A percentile compares a stretch with the other conserved stretches of the same genome.
Conservation (phyloP, 1,140 invertebrate genomes). For the Globodera ellingtonae region DNA sequence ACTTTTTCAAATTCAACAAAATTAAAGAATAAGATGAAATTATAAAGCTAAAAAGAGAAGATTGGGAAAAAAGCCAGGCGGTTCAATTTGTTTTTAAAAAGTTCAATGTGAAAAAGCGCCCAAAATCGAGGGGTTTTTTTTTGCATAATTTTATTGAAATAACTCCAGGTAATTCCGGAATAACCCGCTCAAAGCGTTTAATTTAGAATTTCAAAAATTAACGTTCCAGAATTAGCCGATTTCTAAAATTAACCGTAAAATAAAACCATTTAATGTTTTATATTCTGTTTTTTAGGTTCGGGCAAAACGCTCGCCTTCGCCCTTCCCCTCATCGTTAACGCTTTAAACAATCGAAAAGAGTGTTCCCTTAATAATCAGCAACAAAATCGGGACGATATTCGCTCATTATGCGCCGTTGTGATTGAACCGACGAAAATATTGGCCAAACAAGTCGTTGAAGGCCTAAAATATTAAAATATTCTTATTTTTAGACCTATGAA, state of each 20-base stretch:
- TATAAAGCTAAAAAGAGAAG: slow-evolving; percentile 6
- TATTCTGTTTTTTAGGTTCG: slow-evolving; percentile 62
- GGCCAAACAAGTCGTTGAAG: slow-evolving; percentile 78
- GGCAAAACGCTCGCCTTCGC: slow-evolving; percentile 70
- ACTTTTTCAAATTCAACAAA: slow-evolving; percentile 28
- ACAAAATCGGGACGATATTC: slow-evolving; percentile 41
- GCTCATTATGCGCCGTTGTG: slow-evolving; percentile 77
- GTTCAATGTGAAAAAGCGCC: neutral
- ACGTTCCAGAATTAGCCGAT: too few relatives aligned
- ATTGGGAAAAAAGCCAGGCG: slow-evolving; percentile 5
- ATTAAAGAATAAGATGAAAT: too few relatives aligned
- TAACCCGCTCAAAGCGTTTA: too few relatives aligned
- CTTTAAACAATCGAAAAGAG: slow-evolving; percentile 63
- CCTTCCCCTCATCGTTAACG: slow-evolving; percentile 70
- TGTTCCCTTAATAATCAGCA: too few relatives aligned
- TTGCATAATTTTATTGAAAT: neutral
- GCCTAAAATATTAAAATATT: slow-evolving; percentile 22
- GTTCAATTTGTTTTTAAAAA: slow-evolving; percentile 11
- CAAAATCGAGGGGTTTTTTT: neutral
- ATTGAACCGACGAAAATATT: slow-evolving; percentile 89
- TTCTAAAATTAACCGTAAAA: too few relatives aligned
- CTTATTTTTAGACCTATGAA: slow-evolving; percentile 49
- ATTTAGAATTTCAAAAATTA: too few relatives aligned
- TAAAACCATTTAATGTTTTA: neutral
- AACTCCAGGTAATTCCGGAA: too few relatives aligned